Evolutionary conservation across 2,888 invertebrate species (phyloP).

Genomic region (Lasioglossum lativentre): DNA sequence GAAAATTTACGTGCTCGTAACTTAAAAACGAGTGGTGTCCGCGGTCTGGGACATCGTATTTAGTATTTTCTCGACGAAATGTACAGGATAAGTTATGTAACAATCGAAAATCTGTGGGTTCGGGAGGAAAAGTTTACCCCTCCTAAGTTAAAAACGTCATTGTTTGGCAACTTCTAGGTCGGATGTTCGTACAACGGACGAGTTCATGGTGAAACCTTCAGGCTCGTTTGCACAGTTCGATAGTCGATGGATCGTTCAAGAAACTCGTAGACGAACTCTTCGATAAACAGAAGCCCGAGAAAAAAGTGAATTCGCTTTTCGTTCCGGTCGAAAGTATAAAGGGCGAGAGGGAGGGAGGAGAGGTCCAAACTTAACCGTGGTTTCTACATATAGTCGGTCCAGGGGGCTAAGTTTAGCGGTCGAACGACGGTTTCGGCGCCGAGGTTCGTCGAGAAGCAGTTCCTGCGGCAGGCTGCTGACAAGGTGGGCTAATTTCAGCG

Average conservation of each 20-base stretch:
- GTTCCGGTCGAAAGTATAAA: background rate
- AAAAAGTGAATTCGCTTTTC: background rate
- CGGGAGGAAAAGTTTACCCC: too few relatives aligned
- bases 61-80: too few relatives aligned
- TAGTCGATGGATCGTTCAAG: background rate
- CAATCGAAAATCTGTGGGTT: too few relatives aligned
- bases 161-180: background rate
- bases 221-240: background rate
- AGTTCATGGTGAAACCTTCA: background rate
- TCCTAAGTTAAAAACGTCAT: too few relatives aligned
- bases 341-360: background rate
- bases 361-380: background rate
- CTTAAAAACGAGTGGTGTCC: too few relatives aligned
- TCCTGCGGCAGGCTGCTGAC: background rate
- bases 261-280: background rate
- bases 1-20: too few relatives aligned
- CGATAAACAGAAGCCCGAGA: background rate
- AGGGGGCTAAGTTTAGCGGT: background rate
- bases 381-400: constrained; percentile 12
- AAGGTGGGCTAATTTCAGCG: constrained; percentile 39
- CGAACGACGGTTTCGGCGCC: background rate
- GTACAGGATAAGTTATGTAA: too few relatives aligned
- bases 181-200: background rate
- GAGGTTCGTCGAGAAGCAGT: background rate
- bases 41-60: too few relatives aligned